A percentile compares a stretch with the other conserved stretches of the same genome.
Evolutionary conservation across 2,113 vertebrate genomes (phyloP).

Genomic region (Microcebus lehilahytsara): DNA sequence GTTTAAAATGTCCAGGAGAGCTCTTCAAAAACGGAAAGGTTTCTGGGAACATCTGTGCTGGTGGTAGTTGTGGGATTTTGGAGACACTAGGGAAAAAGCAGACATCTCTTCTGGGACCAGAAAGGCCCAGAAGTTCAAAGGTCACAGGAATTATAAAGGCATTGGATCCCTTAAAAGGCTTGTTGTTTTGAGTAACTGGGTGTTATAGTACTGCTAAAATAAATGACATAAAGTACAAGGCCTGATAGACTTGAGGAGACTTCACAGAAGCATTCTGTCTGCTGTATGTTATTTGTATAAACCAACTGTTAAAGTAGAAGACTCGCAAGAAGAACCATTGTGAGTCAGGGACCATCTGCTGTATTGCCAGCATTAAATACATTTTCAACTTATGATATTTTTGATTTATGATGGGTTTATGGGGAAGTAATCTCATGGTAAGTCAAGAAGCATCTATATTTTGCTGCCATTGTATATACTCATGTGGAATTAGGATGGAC

Average conservation of each 20-base stretch:
- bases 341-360: neutral
- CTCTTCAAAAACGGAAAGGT: constrained; percentile 21
- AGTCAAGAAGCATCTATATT: neutral
- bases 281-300: neutral
- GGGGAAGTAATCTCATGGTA: neutral
- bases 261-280: neutral
- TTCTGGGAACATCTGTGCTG: neutral
- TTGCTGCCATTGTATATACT: neutral
- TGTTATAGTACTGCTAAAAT: neutral
- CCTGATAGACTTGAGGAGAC: neutral
- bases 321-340: neutral
- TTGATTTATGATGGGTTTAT: neutral
- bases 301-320: neutral
- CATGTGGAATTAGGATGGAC: neutral
- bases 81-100: neutral
- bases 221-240: neutral
- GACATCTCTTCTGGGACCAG: neutral
- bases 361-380: neutral
- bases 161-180: neutral
- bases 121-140: neutral
- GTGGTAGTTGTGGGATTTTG: neutral
- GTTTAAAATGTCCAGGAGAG: neutral
- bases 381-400: neutral
- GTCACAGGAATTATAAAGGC: neutral
- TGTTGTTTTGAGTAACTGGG: neutral